phyloP scores from a whole-genome alignment of 2,797 vertebrate genomes.

The Dendrocincla tyrannina region DNA sequence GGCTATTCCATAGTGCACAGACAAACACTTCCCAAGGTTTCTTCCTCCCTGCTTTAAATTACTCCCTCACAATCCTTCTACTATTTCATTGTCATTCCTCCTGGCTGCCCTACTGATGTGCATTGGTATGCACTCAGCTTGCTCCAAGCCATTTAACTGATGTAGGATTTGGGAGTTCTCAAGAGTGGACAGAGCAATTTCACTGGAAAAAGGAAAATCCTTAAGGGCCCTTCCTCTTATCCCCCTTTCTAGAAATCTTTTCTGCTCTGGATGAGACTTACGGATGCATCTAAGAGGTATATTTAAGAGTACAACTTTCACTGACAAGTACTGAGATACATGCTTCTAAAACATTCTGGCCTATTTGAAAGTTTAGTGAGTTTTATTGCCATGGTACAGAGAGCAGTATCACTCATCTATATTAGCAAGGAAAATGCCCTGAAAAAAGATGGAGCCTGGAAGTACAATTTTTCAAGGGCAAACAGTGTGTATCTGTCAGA shows the following conservation, averaged over 20 bases:
- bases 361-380: not conserved
- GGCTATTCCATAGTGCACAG: not conserved
- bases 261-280: not conserved
- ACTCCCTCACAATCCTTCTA: not conserved
- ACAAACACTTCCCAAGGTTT: not conserved
- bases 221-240: not conserved
- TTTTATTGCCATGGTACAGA: not conserved
- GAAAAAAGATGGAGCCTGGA: not conserved
- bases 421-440: not conserved
- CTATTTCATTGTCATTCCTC: not conserved
- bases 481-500: not conserved
- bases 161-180: not conserved
- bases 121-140: rapidly evolving
- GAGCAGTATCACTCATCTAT: not conserved
- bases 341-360: not conserved
- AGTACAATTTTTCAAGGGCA: not conserved
- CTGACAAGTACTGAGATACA: not conserved
- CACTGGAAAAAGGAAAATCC: not conserved
- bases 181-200: not conserved
- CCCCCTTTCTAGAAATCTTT: not conserved
- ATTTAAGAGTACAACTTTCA: not conserved
- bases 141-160: not conserved
- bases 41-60: not conserved
- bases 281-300: not conserved
- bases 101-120: not conserved